These are phyloP conservation scores for Esox niger DNA, from an alignment of 2,113 vertebrate species.

Conservation along the genomic window DNA sequence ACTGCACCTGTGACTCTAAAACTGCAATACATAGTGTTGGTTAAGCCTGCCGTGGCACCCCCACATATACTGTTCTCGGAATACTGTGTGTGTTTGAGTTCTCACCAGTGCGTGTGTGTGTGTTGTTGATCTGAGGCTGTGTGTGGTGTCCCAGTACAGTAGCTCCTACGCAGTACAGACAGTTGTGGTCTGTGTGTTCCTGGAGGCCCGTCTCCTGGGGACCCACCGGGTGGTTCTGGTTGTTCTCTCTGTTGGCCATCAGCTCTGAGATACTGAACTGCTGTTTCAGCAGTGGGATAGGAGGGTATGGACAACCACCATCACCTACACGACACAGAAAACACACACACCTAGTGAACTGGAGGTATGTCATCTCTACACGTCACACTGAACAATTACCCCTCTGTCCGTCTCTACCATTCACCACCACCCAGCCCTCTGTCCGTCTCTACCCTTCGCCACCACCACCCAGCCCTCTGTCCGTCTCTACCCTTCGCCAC, in stretches of 20 bases:
- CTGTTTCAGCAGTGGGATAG: slow-evolving; percentile 77
- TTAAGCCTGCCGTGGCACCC: too few relatives aligned
- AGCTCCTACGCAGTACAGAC: slow-evolving; percentile 92
- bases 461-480: background rate
- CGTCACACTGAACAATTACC: too few relatives aligned
- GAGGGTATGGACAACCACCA: slow-evolving; percentile 40
- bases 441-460: background rate
- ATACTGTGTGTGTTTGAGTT: background rate
- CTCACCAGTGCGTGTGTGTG: slow-evolving; percentile 84
- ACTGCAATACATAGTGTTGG: too few relatives aligned
- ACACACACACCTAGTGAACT: background rate
- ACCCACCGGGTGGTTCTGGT: slow-evolving; percentile 82
- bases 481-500: background rate
- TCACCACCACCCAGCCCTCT: background rate
- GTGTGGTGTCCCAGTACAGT: slow-evolving; percentile 84
- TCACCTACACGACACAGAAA: background rate
- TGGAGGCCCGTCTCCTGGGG: slow-evolving; percentile 92
- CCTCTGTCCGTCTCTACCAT: background rate
- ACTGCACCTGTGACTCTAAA: too few relatives aligned
- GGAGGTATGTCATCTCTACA: too few relatives aligned
- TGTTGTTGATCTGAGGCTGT: slow-evolving; percentile 78
- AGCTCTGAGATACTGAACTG: slow-evolving; percentile 98
- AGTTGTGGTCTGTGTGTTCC: slow-evolving; percentile 94
- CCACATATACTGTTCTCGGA: background rate
- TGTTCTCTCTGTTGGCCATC: slow-evolving; percentile 84